A percentile compares a stretch with the other conserved stretches of the same genome.
These are phyloP conservation scores for Lingula anatina DNA, from an alignment of 2,888 invertebrate species.

Conservation along the genomic window DNA sequence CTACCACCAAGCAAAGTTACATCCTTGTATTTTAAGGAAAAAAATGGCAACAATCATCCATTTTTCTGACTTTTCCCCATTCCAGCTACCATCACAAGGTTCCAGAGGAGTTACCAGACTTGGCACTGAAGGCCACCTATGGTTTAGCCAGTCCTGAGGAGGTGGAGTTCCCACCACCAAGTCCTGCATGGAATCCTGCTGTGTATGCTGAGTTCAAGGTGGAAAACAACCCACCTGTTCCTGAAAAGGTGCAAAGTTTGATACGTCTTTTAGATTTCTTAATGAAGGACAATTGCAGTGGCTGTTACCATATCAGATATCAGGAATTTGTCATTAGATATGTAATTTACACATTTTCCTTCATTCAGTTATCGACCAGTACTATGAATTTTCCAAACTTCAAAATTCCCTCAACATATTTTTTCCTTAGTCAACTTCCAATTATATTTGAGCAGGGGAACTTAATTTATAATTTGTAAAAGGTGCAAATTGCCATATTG, in stretches of 20 bases:
- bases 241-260: constrained; percentile 7
- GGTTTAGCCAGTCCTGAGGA: constrained; percentile 62
- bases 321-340: not conserved
- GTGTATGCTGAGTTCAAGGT: constrained; percentile 38
- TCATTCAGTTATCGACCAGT: not conserved
- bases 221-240: constrained; percentile 17
- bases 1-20: no score
- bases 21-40: no score
- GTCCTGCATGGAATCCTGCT: constrained; percentile 56
- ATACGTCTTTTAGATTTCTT: constrained; percentile 18
- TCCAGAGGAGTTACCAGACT: constrained; percentile 57
- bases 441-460: no score
- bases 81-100: constrained; percentile 62
- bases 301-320: not conserved
- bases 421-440: no score
- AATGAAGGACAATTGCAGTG: not conserved
- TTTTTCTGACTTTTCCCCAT: no score
- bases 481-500: no score
- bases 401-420: no score
- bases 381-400: not conserved
- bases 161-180: constrained; percentile 56
- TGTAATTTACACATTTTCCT: not conserved
- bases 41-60: no score
- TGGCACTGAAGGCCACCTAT: constrained; percentile 62
- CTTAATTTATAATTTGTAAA: no score